These are phyloP conservation scores for Euplagia quadripunctaria DNA, from an alignment of 2,888 invertebrate genomes.

Conservation along the genomic window DNA sequence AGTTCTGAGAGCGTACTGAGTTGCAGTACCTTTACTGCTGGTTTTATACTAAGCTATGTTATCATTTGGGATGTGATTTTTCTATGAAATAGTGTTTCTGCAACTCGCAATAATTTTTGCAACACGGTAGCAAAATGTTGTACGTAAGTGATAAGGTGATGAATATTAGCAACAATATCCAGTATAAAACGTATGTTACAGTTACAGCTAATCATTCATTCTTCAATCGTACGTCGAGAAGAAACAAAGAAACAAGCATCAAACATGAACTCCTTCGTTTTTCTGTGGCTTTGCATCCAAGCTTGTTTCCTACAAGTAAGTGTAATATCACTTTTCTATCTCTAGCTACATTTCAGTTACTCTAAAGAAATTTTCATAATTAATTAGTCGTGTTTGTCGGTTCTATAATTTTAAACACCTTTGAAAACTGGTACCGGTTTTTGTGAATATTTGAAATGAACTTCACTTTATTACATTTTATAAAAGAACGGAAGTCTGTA, in stretches of 20 bases:
- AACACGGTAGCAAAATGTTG: not conserved
- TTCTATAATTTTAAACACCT: no score
- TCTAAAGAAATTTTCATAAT: no score
- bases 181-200: not conserved
- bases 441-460: no score
- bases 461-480: no score
- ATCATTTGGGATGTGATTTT: no score
- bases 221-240: not conserved
- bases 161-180: not conserved
- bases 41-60: no score
- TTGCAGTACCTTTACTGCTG: no score
- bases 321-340: not conserved
- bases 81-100: not conserved
- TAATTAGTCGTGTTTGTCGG: no score
- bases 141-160: not conserved
- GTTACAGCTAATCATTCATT: not conserved
- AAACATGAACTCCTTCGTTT: not conserved
- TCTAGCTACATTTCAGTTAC: no score
- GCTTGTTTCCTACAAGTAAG: constrained; percentile 11
- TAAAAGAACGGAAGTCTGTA: no score
- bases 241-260: not conserved
- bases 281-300: not conserved
- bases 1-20: no score
- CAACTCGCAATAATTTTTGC: not conserved
- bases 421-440: no score